These are phyloP conservation scores for Aphaenogaster floridana DNA, from an alignment of 1,140 invertebrate species.

Conservation along the genomic window DNA sequence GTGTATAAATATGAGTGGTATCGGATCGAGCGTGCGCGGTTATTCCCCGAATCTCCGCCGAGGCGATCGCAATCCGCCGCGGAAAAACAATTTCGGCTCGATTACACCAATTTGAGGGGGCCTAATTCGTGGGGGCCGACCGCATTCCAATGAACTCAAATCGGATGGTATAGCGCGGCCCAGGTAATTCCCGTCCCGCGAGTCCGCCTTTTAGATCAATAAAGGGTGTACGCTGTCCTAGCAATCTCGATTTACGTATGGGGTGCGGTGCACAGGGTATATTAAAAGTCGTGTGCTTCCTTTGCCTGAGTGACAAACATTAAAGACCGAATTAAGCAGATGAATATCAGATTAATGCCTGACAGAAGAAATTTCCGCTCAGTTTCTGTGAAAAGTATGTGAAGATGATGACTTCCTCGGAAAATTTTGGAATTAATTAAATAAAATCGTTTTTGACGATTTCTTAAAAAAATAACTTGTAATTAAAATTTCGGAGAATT, in stretches of 20 bases:
- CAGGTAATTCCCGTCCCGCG: constrained; percentile 37
- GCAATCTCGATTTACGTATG: constrained; percentile 38
- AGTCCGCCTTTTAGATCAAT: constrained; percentile 59
- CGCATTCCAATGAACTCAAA: constrained; percentile 32
- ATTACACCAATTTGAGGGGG: not conserved
- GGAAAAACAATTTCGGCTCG: constrained; percentile 9
- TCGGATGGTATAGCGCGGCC: constrained; percentile 5
- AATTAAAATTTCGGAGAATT: not conserved
- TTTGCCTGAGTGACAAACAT: not conserved
- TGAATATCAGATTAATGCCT: not conserved
- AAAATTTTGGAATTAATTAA: not conserved
- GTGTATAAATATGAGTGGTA: constrained; percentile 68
- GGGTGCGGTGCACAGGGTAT: constrained; percentile 1
- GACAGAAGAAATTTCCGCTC: not conserved
- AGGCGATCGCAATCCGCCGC: constrained; percentile 7
- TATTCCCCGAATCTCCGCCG: constrained; percentile 46
- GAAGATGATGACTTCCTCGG: not conserved
- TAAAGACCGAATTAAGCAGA: not conserved
- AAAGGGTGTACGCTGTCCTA: constrained; percentile 54
- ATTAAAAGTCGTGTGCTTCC: not conserved
- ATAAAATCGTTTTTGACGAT: not conserved
- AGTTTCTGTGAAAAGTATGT: not conserved
- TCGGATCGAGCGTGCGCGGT: constrained; percentile 70
- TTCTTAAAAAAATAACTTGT: not conserved
- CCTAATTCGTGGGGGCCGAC: constrained; percentile 3